Evolutionary conservation across 2,888 invertebrate genomes (phyloP).

Genomic region (Tubiluchus corallicola): DNA sequence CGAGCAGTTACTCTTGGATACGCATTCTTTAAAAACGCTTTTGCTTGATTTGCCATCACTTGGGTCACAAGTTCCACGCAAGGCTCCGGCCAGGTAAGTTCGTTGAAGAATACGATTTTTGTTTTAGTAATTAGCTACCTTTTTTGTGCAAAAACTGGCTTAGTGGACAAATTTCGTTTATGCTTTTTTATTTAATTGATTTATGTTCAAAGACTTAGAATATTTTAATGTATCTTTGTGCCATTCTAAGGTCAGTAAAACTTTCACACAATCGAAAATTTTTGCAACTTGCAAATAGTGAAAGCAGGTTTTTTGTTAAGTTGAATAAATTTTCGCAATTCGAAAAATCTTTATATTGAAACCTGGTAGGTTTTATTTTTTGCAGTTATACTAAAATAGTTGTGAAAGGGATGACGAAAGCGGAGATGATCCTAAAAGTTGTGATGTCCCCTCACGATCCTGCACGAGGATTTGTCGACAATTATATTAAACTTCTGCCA

Average conservation of each 20-base stretch:
- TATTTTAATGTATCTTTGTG: too few relatives aligned
- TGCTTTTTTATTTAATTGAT: too few relatives aligned
- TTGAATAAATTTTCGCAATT: conserved; percentile 8
- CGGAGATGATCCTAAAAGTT: conserved; percentile 95
- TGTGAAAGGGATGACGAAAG: conserved; percentile 78
- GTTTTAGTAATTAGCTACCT: too few relatives aligned
- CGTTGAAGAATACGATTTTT: too few relatives aligned
- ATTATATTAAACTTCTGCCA: conserved; percentile 70
- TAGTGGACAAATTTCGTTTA: too few relatives aligned
- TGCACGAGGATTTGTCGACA: conserved; percentile 58
- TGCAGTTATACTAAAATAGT: conserved; percentile 44
- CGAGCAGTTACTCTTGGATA: conserved; percentile 61
- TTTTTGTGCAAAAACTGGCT: too few relatives aligned
- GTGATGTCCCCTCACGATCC: conserved; percentile 82
- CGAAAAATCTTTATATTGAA: neutral
- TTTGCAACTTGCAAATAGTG: neutral
- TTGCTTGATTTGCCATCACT: conserved; percentile 82
- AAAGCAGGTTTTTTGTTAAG: conserved; percentile 27
- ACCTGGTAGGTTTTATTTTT: conserved; percentile 11
- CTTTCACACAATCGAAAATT: too few relatives aligned
- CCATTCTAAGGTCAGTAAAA: too few relatives aligned
- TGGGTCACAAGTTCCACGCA: conserved; percentile 62
- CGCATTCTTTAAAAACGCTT: conserved; percentile 45
- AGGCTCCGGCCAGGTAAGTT: conserved; percentile 69
- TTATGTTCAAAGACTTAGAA: too few relatives aligned